phyloP scores from a whole-genome alignment of 2,888 invertebrate genomes.

The Megaustenia siamemsis region DNA sequence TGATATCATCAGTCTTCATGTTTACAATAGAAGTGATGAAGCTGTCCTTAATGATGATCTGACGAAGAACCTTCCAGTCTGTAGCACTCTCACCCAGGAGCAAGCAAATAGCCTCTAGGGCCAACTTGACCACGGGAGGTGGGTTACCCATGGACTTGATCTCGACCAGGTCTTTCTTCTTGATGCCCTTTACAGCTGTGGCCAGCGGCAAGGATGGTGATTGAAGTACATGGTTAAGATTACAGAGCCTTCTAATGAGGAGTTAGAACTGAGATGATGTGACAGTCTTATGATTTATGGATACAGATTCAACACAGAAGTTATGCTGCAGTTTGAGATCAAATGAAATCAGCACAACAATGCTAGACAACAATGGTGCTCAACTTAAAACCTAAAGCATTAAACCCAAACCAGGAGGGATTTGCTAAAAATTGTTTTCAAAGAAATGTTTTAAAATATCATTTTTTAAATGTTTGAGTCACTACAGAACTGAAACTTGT shows the following conservation, averaged over 20 bases:
- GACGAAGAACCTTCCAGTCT: conserved; percentile 99
- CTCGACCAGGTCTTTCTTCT: conserved; percentile 99
- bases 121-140: conserved; percentile 97
- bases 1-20: conserved; percentile 76
- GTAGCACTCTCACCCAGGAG: conserved; percentile 97
- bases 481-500: too few species aligned
- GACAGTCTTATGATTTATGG: not conserved
- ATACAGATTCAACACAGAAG: not conserved
- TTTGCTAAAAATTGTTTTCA: too few species aligned
- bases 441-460: too few species aligned
- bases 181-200: conserved; percentile 98
- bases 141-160: conserved; percentile 99
- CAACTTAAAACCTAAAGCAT: too few species aligned
- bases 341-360: too few species aligned
- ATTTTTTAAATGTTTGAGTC: too few species aligned
- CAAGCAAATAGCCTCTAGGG: conserved; percentile 98
- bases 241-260: not conserved
- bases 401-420: too few species aligned
- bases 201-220: conserved; percentile 25
- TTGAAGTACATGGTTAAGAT: conserved; percentile 12
- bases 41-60: conserved; percentile 97
- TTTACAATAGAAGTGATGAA: conserved; percentile 78
- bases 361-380: too few species aligned
- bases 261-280: not conserved
- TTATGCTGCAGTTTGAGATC: too few species aligned